Base-by-base conservation (phyloP, 1,140 invertebrate species). In the Pachyrhynchus sulphureomaculatus region DNA sequence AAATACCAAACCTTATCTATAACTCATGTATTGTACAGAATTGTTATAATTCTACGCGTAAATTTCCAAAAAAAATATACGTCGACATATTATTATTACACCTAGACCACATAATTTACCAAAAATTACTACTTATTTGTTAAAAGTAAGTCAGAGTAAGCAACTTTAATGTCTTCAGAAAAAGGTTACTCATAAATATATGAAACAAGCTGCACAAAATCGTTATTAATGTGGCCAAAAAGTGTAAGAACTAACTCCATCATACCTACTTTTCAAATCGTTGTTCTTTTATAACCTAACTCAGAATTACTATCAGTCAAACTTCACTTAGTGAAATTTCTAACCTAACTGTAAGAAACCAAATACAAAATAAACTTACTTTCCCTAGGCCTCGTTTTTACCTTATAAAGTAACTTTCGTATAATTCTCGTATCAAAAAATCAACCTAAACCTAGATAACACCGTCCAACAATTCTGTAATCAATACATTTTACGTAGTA, bases 1-100 rank as follows among this genome's bases (percentile, higher is more conserved):
- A 44, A 26, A 56, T 29, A 58, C 55, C 55, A 48, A 58, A 58
- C 55, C 55, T 58, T 39, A 65, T 49, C 45, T 60, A 65, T 42
- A 23, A 49, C 32, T 9, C 57, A 54, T 55, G 52, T 55, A 62
- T 42, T 33, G 33, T 49, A 57, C 61, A 63, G 53, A 63, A 56
- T 54, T 63, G 61, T 39, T 20, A n/a, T 37, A 13, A 29, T 9
- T 10, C 26, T 29, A 29, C 26, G 36, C 20, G 20, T 54, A 29
- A 26, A 37, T 21, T 55, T n/a, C 41, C 29, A 26, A 61, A 45
- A 41, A 26, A 41, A 39, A 51, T 13, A 41, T 8, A 17, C 12
- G n/a, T 26, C 6, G 13, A 37, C 17, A 21, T 29, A 9, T 41
- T 62, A n/a, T 13, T 10, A 42, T 13, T 17, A 42, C 39, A 13